Conservation (phyloP, 2,113 vertebrate species). For the Rhegmatorhina hoffmannsi region DNA sequence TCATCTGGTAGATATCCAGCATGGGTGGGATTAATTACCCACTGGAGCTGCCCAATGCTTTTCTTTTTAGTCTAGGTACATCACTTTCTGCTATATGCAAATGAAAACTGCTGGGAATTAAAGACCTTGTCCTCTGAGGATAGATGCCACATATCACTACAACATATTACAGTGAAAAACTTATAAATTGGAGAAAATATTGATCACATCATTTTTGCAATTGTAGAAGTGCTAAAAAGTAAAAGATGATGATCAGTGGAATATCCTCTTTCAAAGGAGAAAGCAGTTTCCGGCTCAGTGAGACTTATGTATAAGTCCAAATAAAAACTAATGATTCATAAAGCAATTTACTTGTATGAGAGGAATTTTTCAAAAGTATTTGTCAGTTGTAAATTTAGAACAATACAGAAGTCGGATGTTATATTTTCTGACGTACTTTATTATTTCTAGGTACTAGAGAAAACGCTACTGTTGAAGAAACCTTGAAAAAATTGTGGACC, state of each 20-base stretch:
- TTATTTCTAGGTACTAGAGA: constrained; percentile 79
- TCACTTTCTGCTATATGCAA: not conserved
- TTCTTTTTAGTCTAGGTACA: not conserved
- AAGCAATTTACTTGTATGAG: not conserved
- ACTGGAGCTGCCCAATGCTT: not conserved
- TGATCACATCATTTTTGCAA: not conserved
- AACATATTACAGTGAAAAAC: not conserved
- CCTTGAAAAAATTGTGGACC: constrained; percentile 81
- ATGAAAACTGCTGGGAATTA: not conserved
- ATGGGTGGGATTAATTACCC: not conserved
- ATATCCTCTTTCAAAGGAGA: not conserved
- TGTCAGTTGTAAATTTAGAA: not conserved
- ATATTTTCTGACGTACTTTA: not conserved
- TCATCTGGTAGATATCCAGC: not conserved
- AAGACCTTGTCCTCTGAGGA: not conserved
- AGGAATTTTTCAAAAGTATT: not conserved
- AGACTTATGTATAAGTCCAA: not conserved
- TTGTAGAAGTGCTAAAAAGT: not conserved
- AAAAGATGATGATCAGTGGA: not conserved
- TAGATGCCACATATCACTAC: not conserved
- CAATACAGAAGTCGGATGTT: not conserved
- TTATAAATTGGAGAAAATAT: not conserved
- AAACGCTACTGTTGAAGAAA: constrained; percentile 76
- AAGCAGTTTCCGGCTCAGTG: not conserved
- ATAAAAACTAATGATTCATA: not conserved